Evolutionary conservation across 2,113 vertebrate species (phyloP), one percentile per base, ranked within the genome.

Genomic region (Syrrhaptes paradoxus): DNA sequence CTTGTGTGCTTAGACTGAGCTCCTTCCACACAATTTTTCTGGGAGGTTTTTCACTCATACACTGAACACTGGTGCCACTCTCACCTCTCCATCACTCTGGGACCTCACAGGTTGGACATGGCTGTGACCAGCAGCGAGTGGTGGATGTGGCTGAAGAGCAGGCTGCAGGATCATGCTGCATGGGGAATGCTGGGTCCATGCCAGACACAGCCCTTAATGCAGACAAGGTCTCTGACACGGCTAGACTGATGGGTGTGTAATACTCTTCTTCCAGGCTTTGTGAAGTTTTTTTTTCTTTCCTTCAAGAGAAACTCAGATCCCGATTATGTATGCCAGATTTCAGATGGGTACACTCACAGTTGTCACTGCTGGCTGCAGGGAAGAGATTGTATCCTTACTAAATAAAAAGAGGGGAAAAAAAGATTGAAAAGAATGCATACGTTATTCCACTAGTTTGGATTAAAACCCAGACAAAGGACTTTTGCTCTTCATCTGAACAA

Each of bases 391-490:
- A 34, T 9, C 58, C 45, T 78, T 90, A 43, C 28, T 67, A 75
- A 82, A 75, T 20, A 61, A 86, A 82, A 79, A 86, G 31, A 36
- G 18, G 7, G 31, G 9, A 5, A 10, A 11, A 24, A 49, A 81
- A 70, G 17, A 84, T 41, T n/a, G 25, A 80, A 65, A 85, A 73
- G 67, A 77, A 29, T 7, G 29, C 24, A 28, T 59, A 34, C 5
- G 25, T 0, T 2, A 54, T 22, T 88, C 51, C 28, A 18, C 19
- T 71, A 63, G 46, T 54, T 85, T 62, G 36, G 41, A 79, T 87
- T 75, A 91, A 93, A 95, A 89, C n/a, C 46, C 45, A 89, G 89
- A 71, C 73, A 79, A 75, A 85, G 49, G 45, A 75, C 57, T 87
- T 92, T 31, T 68, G 29, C 54, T 68, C 28, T 85, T 85, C 81